Base-by-base conservation (phyloP, 2,797 vertebrate species). In the Lutjanus argentimaculatus region DNA sequence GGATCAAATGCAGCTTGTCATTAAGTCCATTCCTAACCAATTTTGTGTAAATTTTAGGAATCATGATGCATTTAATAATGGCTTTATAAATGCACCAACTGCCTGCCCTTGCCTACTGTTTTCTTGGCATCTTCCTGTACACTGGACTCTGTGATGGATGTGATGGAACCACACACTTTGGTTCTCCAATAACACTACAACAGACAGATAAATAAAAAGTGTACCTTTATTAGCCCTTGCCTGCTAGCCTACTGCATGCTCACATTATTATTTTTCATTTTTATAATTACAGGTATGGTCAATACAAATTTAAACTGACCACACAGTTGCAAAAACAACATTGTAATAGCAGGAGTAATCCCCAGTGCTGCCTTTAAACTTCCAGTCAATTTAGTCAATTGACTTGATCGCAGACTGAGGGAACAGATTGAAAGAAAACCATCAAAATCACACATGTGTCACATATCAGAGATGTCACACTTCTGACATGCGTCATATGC, bases 11-110 rank as follows among this genome's bases (percentile, higher is more conserved):
- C 64, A 68, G 43, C 74, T 67, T 49, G 43, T 79, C 64, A 36
- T 73, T 64, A 67, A 51, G 58, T 82, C 63, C 30, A 55, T 64
- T 79, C 64, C 45, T 57, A 48, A 76, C 21, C 76, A 65, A 61
- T 72, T 72, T 80, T 21, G 66, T 84, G 62, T 70, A 72, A 64
- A 52, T 79, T 79, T 84, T 16, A 7, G 25, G 51, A 81, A 22
- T 68, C 61, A 65, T 71, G 8, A 77, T n/a, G n/a, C 46, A 65
- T 88, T 84, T 68, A 67, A 74, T 49, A 68, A 67, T 69, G 2
- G 9, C 25, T 83, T 83, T 64, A 57, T 71, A 66, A 75, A 83
- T 48, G 42, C 21, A 67, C 30, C 17, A 4, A 19, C 63, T 70
- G 63, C 70, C 36, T 65, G 78, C 67, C 48, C 49, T 61, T 17